These are phyloP conservation scores for Gerris buenoi DNA, from an alignment of 1,140 invertebrate species.

Conservation along the genomic window DNA sequence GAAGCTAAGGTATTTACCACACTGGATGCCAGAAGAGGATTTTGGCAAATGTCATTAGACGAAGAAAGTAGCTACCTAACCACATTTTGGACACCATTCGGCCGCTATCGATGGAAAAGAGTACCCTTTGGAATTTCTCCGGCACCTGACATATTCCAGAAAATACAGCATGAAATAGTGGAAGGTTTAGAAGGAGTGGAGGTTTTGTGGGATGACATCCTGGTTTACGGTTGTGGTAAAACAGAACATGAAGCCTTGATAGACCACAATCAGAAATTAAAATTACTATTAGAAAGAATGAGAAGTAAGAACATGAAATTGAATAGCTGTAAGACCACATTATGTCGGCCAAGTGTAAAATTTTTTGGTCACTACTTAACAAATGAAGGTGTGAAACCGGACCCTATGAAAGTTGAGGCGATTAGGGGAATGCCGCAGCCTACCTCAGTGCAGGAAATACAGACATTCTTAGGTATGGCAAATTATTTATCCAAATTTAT, in stretches of 20 bases:
- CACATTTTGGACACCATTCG: conserved; percentile 32
- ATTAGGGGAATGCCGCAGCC: neutral
- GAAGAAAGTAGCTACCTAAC: conserved; percentile 27
- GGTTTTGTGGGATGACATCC: neutral
- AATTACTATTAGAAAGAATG: conserved; percentile 19
- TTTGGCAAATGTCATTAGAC: conserved; percentile 20
- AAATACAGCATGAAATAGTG: neutral
- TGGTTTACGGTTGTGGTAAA: neutral
- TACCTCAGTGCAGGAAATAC: neutral
- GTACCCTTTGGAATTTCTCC: conserved; percentile 30
- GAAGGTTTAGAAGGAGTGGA: neutral
- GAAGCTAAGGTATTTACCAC: neutral
- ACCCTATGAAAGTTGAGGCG: neutral
- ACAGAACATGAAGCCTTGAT: conserved; percentile 1
- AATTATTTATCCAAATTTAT: neutral
- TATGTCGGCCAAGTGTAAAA: neutral
- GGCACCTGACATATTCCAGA: conserved; percentile 21
- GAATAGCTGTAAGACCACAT: neutral
- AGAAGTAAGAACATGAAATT: conserved; percentile 18
- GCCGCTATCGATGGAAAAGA: conserved; percentile 27
- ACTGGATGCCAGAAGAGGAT: neutral
- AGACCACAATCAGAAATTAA: conserved; percentile 10
- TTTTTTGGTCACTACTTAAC: neutral
- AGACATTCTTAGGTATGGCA: neutral
- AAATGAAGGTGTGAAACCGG: neutral